Conservation (phyloP, 64 coral and sea anemone genomes). For the Dendronephthya gigantea region DNA sequence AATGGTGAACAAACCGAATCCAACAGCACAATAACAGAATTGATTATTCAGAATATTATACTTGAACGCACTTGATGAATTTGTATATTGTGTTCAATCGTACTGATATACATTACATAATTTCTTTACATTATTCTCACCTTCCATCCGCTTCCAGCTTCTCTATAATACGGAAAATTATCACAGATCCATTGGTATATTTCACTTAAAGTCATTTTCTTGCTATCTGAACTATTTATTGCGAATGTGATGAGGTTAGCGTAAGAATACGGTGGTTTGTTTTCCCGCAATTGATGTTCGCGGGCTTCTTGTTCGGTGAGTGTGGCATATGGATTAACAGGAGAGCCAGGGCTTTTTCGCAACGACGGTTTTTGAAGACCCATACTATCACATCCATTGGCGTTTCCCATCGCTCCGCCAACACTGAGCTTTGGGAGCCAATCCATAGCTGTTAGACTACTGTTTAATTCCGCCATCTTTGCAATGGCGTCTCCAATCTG, state of each 20-base stretch:
- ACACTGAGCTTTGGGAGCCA: conserved; percentile 98
- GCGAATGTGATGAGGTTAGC: conserved; percentile 98
- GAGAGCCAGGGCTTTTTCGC: conserved; percentile 82
- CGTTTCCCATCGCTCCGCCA: conserved; percentile 56
- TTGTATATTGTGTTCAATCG: background rate
- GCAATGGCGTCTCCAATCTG: conserved; percentile 64
- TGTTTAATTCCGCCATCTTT: conserved; percentile 98
- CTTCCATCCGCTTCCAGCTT: conserved; percentile 99
- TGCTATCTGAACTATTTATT: conserved; percentile 86
- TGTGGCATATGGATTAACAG: conserved; percentile 75
- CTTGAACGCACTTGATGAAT: background rate
- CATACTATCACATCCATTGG: conserved; percentile 57
- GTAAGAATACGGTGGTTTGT: conserved; percentile 97
- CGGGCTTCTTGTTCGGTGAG: conserved; percentile 88
- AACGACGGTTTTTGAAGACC: conserved; percentile 52
- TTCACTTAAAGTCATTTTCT: conserved; percentile 98
- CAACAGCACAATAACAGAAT: background rate
- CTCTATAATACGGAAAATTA: conserved; percentile 97
- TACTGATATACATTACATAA: background rate
- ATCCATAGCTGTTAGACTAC: conserved; percentile 98
- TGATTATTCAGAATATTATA: background rate
- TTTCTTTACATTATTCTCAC: background rate
- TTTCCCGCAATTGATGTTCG: conserved; percentile 90
- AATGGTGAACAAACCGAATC: background rate
- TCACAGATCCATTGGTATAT: conserved; percentile 99